Conservation (phyloP, 92 coral and sea anemone species). For the Epizoanthus ramosus region DNA sequence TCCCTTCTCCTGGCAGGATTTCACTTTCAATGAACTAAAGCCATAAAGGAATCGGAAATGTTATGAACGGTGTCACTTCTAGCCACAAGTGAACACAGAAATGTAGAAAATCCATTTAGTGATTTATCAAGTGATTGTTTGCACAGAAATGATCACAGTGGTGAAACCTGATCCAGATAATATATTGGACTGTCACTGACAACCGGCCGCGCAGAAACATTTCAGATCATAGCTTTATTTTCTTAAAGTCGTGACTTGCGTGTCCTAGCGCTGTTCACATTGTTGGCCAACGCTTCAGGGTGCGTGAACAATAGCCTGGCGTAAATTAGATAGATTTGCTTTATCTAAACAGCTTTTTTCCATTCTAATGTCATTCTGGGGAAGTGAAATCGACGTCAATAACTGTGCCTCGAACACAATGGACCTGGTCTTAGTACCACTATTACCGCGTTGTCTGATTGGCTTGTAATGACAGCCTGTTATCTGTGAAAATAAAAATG, state of each 20-base stretch:
- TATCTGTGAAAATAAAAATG: constrained; percentile 29
- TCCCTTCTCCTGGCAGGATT: too few relatives aligned
- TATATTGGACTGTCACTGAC: too few relatives aligned
- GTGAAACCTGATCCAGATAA: too few relatives aligned
- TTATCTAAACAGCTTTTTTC: neutral
- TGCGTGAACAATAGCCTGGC: constrained; percentile 22
- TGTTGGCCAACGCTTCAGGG: neutral
- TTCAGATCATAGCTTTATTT: too few relatives aligned
- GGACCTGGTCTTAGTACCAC: neutral
- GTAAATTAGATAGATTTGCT: constrained; percentile 13
- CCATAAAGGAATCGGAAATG: too few relatives aligned
- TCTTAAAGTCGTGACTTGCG: neutral
- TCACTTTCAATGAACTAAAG: too few relatives aligned
- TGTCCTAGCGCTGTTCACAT: neutral
- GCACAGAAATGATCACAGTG: too few relatives aligned
- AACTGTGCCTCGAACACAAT: neutral
- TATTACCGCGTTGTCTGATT: constrained; percentile 6
- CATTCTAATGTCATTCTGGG: constrained; percentile 25
- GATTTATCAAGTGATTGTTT: too few relatives aligned
- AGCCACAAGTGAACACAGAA: too few relatives aligned
- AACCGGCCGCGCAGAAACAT: too few relatives aligned
- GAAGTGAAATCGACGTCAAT: constrained; percentile 36
- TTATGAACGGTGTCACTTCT: too few relatives aligned
- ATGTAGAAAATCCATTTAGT: too few relatives aligned
- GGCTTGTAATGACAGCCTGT: constrained; percentile 34